Percentiles rank a stretch among this genome's conserved stretches.
These are phyloP conservation scores for Eueremaeus valkanovi DNA, from an alignment of 2,888 invertebrate genomes.

Conservation along the genomic window DNA sequence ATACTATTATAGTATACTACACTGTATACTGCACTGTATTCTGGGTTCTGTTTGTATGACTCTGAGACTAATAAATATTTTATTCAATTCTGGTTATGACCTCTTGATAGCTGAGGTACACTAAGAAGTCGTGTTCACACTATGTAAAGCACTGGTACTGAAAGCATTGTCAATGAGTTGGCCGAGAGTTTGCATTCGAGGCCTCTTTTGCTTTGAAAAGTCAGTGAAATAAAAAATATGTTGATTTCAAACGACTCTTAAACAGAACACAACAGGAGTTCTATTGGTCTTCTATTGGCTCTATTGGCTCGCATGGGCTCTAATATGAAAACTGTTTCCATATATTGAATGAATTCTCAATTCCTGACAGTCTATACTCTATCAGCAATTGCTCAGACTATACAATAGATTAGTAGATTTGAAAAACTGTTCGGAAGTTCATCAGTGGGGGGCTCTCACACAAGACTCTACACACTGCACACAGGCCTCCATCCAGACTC, in stretches of 20 bases:
- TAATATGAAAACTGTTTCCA: slow-evolving; percentile 24
- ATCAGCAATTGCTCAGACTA: not conserved
- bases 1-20: not conserved
- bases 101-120: not conserved
- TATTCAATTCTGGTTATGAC: not conserved
- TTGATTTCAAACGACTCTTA: slow-evolving; percentile 26
- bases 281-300: slow-evolving; percentile 4
- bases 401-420: slow-evolving; percentile 28
- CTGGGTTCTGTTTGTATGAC: too few relatives aligned
- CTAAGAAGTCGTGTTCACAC: slow-evolving; percentile 21
- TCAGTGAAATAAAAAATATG: not conserved
- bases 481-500: too few relatives aligned
- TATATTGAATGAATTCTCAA: slow-evolving; percentile 27
- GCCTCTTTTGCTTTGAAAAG: not conserved
- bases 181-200: not conserved
- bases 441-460: slow-evolving; percentile 25
- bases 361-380: slow-evolving; percentile 2
- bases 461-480: not conserved
- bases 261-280: not conserved
- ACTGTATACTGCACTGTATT: too few relatives aligned
- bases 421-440: slow-evolving; percentile 31
- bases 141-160: slow-evolving; percentile 7
- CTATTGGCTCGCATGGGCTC: not conserved
- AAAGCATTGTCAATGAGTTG: slow-evolving; percentile 6
- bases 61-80: not conserved